Conservation (phyloP, 2,888 invertebrate species). For the Lepetodrilus schrolli region DNA sequence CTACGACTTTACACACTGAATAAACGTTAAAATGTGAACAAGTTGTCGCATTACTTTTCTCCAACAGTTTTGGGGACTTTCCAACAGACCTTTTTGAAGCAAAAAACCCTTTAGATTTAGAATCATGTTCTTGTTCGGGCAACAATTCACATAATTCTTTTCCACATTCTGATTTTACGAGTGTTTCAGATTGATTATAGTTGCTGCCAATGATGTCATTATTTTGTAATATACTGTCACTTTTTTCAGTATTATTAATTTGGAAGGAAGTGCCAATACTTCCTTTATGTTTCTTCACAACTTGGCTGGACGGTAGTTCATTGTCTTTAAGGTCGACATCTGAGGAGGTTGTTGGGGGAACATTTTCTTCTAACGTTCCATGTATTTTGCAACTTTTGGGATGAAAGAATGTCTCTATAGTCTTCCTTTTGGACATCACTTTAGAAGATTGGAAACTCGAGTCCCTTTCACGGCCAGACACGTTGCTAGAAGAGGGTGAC, state of each 20-base stretch:
- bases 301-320: background rate
- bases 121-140: background rate
- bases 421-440: too few relatives aligned
- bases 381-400: too few relatives aligned
- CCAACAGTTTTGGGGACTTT: background rate
- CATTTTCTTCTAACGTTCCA: too few relatives aligned
- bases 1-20: background rate
- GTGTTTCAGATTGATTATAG: background rate
- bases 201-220: background rate
- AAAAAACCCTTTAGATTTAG: slow-evolving; percentile 37
- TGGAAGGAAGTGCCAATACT: slow-evolving; percentile 37
- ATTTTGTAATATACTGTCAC: background rate
- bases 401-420: too few relatives aligned
- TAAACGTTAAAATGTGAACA: background rate
- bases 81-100: slow-evolving; percentile 3
- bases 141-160: too few relatives aligned
- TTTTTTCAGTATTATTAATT: background rate
- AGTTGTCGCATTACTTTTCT: background rate
- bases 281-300: slow-evolving; percentile 11
- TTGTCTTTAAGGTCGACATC: background rate
- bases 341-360: background rate
- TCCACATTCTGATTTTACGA: background rate
- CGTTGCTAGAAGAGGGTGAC: too few relatives aligned
- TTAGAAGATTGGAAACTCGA: too few relatives aligned
- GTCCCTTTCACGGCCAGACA: too few relatives aligned